phyloP scores from a whole-genome alignment of 2,888 invertebrate species.

The Sthenelais limicola region DNA sequence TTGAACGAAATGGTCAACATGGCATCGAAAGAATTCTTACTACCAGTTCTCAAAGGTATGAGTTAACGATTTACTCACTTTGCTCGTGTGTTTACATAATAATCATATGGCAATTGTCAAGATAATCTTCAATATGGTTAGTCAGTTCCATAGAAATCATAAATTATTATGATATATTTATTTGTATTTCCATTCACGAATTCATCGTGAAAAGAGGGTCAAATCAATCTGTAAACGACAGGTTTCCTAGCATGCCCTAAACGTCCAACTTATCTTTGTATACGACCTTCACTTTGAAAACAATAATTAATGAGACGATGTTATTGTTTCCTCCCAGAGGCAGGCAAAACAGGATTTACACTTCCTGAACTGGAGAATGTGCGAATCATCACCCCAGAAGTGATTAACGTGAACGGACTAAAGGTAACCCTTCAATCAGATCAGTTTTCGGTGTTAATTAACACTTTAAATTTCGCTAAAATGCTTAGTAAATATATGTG shows the following conservation, averaged over 20 bases:
- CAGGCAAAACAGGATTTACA: constrained; percentile 14
- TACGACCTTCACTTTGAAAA: no score
- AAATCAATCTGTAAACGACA: no score
- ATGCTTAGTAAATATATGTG: no score
- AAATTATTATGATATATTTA: no score
- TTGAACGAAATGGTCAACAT: constrained; percentile 21
- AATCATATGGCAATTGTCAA: not conserved
- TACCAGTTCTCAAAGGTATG: constrained; percentile 30
- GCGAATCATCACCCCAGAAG: not conserved
- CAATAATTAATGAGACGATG: not conserved
- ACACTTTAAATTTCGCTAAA: no score
- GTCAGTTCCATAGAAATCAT: not conserved
- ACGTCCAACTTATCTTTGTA: no score
- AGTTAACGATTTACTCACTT: not conserved
- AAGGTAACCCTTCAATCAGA: constrained; percentile 1
- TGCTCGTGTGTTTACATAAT: not conserved
- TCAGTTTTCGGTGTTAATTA: not conserved
- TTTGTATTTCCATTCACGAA: no score
- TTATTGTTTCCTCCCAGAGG: constrained; percentile 16
- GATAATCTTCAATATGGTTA: not conserved
- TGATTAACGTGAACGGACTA: constrained; percentile 22
- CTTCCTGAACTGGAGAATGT: constrained; percentile 21
- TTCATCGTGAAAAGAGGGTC: no score
- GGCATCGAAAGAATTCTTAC: constrained; percentile 24
- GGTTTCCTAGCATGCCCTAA: no score